Percentiles rank a stretch among this genome's conserved stretches.
phyloP scores from a whole-genome alignment of 2,113 vertebrate species.

The Coryphaenoides rupestris region DNA sequence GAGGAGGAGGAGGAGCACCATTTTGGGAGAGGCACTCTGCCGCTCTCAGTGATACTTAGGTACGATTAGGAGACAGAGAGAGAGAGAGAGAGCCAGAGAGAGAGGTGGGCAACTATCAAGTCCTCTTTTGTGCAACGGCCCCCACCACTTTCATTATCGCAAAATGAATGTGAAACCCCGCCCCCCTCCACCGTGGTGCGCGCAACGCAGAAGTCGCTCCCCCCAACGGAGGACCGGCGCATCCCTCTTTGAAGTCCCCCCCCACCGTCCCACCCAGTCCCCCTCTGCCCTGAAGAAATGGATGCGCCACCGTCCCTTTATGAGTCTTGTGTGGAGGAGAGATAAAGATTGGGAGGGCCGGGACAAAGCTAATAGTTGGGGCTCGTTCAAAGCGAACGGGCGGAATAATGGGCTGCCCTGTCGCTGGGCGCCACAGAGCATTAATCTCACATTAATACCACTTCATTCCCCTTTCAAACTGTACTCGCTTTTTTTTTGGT shows the following conservation, averaged over 20 bases:
- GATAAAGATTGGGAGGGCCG: conserved; percentile 62
- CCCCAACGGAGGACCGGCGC: conserved; percentile 40
- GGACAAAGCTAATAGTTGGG: conserved; percentile 57
- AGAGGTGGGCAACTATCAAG: conserved; percentile 52
- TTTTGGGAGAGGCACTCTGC: conserved; percentile 55
- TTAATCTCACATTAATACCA: conserved; percentile 67
- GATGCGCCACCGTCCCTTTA: conserved; percentile 64
- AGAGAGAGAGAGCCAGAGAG: conserved; percentile 50
- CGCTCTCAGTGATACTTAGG: conserved; percentile 53
- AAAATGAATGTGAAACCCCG: conserved; percentile 58
- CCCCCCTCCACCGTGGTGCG: conserved; percentile 39
- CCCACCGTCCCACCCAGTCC: no score
- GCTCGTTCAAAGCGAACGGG: conserved; percentile 47
- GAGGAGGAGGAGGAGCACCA: conserved; percentile 8
- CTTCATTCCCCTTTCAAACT: conserved; percentile 60
- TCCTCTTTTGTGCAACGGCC: conserved; percentile 57
- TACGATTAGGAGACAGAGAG: conserved; percentile 55
- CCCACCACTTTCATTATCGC: conserved; percentile 65
- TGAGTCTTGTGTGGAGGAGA: conserved; percentile 56
- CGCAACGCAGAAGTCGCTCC: conserved; percentile 42
- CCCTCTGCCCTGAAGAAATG: conserved; percentile 52
- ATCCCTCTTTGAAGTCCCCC: conserved; percentile 58
- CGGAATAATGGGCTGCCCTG: conserved; percentile 47
- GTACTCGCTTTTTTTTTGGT: conserved; percentile 29
- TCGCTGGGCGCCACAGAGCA: conserved; percentile 54